phyloP scores from a whole-genome alignment of 2,113 vertebrate genomes.

The Syrrhaptes paradoxus region DNA sequence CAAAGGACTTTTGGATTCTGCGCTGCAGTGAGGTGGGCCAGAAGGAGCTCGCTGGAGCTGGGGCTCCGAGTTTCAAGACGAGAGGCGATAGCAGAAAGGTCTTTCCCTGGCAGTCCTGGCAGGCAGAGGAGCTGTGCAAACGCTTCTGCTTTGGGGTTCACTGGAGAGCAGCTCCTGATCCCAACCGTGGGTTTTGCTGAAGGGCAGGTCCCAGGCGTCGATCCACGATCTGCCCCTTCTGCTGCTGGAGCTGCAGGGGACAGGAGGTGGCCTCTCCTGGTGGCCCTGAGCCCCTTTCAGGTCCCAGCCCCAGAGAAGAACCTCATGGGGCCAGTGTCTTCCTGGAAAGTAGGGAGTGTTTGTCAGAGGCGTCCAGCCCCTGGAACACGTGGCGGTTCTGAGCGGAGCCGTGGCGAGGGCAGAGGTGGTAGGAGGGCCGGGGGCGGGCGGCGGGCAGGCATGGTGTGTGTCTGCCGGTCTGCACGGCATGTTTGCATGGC shows the following conservation, averaged over 20 bases:
- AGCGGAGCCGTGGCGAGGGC: background rate
- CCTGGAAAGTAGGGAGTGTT: background rate
- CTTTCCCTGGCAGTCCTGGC: background rate
- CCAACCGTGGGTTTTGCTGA: accelerated
- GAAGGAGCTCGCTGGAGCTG: background rate
- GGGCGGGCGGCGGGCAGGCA: conserved; percentile 28
- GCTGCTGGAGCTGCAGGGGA: background rate
- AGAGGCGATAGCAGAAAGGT: background rate
- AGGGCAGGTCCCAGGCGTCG: background rate
- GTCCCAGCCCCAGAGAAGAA: background rate
- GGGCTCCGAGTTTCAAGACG: background rate
- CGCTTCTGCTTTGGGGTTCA: background rate
- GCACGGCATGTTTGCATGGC: conserved; percentile 83
- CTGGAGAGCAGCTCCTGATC: background rate
- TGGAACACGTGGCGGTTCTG: background rate
- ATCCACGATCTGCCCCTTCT: background rate
- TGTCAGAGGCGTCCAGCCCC: background rate
- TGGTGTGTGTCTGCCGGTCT: conserved; percentile 67
- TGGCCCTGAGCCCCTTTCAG: background rate
- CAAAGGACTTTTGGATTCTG: background rate
- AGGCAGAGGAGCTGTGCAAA: background rate
- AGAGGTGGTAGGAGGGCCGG: conserved; percentile 29
- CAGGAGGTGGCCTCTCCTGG: background rate
- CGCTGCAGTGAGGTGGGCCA: background rate
- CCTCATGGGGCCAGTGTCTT: background rate